Conservation (phyloP, 2,888 invertebrate species). For the Beris morrisii region DNA sequence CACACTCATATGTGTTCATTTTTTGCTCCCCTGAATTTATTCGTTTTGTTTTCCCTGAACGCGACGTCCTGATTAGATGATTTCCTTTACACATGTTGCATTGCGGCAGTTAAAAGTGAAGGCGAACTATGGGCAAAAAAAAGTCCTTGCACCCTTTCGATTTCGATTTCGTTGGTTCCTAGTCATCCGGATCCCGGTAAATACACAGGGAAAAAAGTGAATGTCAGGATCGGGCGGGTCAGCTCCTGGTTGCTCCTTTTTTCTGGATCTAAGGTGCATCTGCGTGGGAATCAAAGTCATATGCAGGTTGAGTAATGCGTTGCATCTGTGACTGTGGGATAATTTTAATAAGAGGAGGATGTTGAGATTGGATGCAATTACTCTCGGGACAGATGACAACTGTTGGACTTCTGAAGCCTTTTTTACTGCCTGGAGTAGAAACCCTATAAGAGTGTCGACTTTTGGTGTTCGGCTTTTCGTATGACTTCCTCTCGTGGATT, state of each 20-base stretch:
- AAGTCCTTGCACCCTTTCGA: constrained; percentile 24
- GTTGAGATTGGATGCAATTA: constrained; percentile 18
- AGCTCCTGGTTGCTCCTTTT: not conserved
- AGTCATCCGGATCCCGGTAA: not conserved
- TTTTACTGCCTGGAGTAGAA: no score
- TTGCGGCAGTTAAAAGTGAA: constrained; percentile 12
- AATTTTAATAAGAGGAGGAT: constrained; percentile 21
- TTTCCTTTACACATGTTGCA: constrained; percentile 27
- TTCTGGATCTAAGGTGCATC: constrained; percentile 8
- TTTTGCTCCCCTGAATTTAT: not conserved
- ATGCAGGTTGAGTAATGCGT: constrained; percentile 15
- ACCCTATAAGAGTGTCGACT: no score
- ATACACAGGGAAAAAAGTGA: constrained; percentile 17
- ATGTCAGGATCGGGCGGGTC: constrained; percentile 13
- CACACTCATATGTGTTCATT: no score
- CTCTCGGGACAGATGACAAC: constrained; percentile 19
- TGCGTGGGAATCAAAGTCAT: constrained; percentile 32
- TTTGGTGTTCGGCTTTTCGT: no score
- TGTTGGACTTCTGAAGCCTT: constrained; percentile 1
- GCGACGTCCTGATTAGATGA: constrained; percentile 21
- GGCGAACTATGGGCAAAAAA: not conserved
- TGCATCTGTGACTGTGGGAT: constrained; percentile 12
- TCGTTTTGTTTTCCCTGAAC: constrained; percentile 1
- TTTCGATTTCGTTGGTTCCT: constrained; percentile 12
- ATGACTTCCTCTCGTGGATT: no score